Evolutionary conservation across 1,140 invertebrate genomes (phyloP), one percentile per base, ranked within the genome.

Genomic region (Eumeta japonica): DNA sequence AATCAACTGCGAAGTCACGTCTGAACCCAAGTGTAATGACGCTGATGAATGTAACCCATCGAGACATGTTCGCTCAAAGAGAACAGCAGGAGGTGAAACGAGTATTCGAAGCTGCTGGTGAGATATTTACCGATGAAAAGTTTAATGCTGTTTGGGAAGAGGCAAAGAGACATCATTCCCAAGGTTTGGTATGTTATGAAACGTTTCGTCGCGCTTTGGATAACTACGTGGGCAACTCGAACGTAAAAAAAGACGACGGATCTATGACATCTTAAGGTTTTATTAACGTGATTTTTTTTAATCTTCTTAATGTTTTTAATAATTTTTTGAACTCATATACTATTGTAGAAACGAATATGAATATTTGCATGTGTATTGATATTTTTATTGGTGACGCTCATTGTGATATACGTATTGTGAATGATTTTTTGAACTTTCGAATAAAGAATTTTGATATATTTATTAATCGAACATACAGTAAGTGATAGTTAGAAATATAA

Each of bases 111-210:
- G 53, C 54, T 10, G 33, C 52, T 13, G 65, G 65, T 12, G 59
- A 62, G 39, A 41, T 46, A 28, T 52, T 74, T 29, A 52, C 39
- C n/a, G 59, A 70, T 32, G 58, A 71, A 41, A 45, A 29, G 20
- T 74, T 74, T 38, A 40, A 61, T 16, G 35, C 28, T 10, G 41
- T 63, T 38, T 74, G 65, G 66, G 45, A 63, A 18, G 45, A 61
- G 37, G 66, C 70, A 14, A 55, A 58, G 46, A 70, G 61, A 36
- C 50, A 50, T 46, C 70, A 74, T 50, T 64, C 62, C 9, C 35
- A 61, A 40, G 66, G 62, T 7, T 64, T 55, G 60, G 65, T 71
- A 16, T 66, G 70, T 35, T 70, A 52, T 44, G 63, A 70, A 53
- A 67, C 68, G 27, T 73, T 71, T 41, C 44, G 57, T 12, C 44